Conservation (phyloP, 2,113 vertebrate genomes). For the Dicerorhinus sumatrensis region DNA sequence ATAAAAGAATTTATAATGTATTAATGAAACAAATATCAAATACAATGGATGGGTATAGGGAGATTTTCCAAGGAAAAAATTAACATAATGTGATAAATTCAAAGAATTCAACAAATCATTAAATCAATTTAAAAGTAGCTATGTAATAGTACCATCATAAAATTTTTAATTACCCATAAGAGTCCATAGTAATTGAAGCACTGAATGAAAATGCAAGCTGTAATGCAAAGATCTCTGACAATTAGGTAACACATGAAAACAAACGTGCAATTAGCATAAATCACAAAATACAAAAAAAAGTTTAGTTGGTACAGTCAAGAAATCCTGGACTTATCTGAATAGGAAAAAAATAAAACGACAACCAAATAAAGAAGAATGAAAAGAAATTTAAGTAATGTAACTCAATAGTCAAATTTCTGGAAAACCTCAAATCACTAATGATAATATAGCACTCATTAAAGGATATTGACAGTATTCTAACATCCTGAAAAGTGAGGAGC, state of each 20-base stretch:
- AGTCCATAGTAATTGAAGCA: conserved; percentile 62
- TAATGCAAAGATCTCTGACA: not conserved
- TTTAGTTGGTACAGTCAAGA: not conserved
- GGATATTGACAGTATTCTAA: not conserved
- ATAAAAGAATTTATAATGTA: not conserved
- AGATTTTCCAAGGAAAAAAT: conserved; percentile 64
- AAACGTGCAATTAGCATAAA: conserved; percentile 40
- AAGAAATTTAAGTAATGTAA: not conserved
- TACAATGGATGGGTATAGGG: conserved; percentile 51
- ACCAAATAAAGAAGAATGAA: not conserved
- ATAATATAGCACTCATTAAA: not conserved
- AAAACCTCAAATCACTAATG: not conserved
- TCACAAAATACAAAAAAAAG: conserved; percentile 35
- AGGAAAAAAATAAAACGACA: not conserved
- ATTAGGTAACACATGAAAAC: conserved; percentile 59
- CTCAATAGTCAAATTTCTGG: not conserved
- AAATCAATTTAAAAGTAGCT: conserved; percentile 60
- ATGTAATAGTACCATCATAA: conserved; percentile 60
- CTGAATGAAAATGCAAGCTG: conserved; percentile 53
- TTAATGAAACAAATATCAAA: conserved; percentile 73
- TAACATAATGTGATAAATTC: conserved; percentile 72
- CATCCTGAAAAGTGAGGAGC: not conserved
- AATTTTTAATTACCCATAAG: conserved; percentile 66
- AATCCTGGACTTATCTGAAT: not conserved
- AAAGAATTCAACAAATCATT: conserved; percentile 73